These are phyloP conservation scores for Axis porcinus DNA, from an alignment of 2,113 vertebrate species.

Conservation along the genomic window DNA sequence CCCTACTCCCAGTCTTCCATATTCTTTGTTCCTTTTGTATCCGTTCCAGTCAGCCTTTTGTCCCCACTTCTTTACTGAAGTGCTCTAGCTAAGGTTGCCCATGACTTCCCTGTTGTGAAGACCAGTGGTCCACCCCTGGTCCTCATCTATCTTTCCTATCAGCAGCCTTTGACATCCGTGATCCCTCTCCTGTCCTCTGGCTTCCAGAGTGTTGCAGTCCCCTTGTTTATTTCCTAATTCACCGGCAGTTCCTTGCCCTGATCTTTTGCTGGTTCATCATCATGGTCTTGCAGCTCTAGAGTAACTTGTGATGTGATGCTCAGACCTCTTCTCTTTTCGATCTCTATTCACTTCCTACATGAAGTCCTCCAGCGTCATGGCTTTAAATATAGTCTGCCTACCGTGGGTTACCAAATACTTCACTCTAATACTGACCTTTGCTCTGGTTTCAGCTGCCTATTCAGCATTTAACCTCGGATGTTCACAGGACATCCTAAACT, in stretches of 20 bases:
- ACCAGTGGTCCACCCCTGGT: fast-evolving
- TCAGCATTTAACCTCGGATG: fast-evolving
- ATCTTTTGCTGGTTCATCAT: not conserved
- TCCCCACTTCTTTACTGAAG: not conserved
- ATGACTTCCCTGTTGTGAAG: not conserved
- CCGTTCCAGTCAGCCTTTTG: not conserved
- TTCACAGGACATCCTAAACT: not conserved
- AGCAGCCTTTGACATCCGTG: not conserved
- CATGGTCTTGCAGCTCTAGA: not conserved
- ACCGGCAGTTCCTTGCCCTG: not conserved
- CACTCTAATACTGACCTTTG: too few species aligned
- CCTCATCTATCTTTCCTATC: not conserved
- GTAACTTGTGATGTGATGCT: fast-evolving
- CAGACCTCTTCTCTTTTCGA: not conserved
- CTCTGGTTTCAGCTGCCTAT: too few species aligned
- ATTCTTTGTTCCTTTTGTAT: not conserved
- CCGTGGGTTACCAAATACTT: not conserved
- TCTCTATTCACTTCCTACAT: not conserved
- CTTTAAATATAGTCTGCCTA: not conserved
- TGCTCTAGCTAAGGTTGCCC: not conserved
- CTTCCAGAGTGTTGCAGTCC: not conserved
- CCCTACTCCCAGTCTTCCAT: fast-evolving
- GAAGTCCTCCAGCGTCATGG: not conserved
- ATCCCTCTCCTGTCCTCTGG: too few species aligned
- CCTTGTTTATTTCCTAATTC: not conserved